A percentile compares a stretch with the other conserved stretches of the same genome.
Evolutionary conservation across 2,797 vertebrate genomes (phyloP).

Genomic region (Mergus octosetaceus): DNA sequence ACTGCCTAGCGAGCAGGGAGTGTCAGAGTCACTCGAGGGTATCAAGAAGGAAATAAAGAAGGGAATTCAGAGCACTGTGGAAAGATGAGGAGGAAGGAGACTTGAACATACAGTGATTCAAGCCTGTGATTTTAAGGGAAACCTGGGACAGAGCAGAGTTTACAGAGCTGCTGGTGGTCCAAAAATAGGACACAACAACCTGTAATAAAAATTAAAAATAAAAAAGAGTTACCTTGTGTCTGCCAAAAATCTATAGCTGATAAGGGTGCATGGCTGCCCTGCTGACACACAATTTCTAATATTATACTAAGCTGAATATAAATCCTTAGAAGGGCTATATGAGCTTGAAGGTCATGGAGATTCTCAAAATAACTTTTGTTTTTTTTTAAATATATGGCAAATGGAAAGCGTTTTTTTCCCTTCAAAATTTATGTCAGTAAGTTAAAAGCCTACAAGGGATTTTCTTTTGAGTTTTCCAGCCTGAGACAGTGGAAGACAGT

Average conservation of each 20-base stretch:
- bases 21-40: not conserved
- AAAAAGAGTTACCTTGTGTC: not conserved
- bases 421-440: not conserved
- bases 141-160: not conserved
- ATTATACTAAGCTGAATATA: conserved; percentile 1
- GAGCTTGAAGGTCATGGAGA: not conserved
- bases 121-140: not conserved
- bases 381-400: not conserved
- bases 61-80: not conserved
- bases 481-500: not conserved
- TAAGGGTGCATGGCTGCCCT: not conserved
- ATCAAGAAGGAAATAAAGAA: not conserved
- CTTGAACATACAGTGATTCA: not conserved
- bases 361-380: not conserved
- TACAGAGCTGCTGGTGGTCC: not conserved
- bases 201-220: not conserved
- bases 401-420: not conserved
- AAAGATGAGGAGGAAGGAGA: not conserved
- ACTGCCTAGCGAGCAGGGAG: not conserved
- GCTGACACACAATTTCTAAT: conserved; percentile 3
- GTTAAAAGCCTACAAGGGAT: not conserved
- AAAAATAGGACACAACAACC: not conserved
- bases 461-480: not conserved
- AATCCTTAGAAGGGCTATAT: not conserved
- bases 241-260: conserved; percentile 4